Percentiles rank a stretch among this genome's conserved stretches.
Conservation (phyloP, 1,140 invertebrate species). For the Lithobius niger region DNA sequence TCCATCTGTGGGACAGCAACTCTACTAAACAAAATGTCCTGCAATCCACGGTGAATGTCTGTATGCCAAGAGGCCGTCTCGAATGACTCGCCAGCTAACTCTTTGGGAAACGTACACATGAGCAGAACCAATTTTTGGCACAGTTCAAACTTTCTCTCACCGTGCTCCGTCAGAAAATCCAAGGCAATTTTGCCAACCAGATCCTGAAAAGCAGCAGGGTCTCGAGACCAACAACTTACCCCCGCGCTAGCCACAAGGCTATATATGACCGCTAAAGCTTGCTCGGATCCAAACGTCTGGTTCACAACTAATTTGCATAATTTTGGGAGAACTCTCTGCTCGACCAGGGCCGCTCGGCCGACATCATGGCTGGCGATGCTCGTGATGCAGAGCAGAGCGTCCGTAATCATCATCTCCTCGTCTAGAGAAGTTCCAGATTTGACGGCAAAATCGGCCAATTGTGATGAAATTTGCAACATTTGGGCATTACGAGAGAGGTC, state of each 20-base stretch:
- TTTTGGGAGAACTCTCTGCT: slow-evolving; percentile 57
- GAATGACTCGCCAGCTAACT: slow-evolving; percentile 31
- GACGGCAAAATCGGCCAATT: neutral
- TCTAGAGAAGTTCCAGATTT: slow-evolving; percentile 24
- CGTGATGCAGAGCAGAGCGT: slow-evolving; percentile 69
- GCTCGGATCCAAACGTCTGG: slow-evolving; percentile 72
- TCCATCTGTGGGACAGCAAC: slow-evolving; percentile 74
- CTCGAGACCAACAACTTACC: slow-evolving; percentile 51
- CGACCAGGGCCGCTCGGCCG: slow-evolving; percentile 57
- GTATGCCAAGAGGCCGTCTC: slow-evolving; percentile 58
- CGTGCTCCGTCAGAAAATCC: slow-evolving; percentile 74
- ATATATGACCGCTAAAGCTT: slow-evolving; percentile 63
- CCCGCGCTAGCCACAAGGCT: slow-evolving; percentile 38
- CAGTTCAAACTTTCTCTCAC: slow-evolving; percentile 73
- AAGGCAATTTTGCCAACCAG: slow-evolving; percentile 68
- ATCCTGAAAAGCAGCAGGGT: slow-evolving; percentile 56
- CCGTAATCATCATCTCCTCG: slow-evolving; percentile 57
- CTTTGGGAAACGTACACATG: slow-evolving; percentile 25
- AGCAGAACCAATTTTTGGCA: slow-evolving; percentile 58
- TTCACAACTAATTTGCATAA: slow-evolving; percentile 71
- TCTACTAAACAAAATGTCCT: slow-evolving; percentile 68
- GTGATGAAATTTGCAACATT: neutral
- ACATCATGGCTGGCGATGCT: slow-evolving; percentile 54
- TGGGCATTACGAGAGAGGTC: neutral
- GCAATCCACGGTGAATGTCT: slow-evolving; percentile 42